phyloP scores from a whole-genome alignment of 2,113 vertebrate genomes.

The Dromas ardeola region DNA sequence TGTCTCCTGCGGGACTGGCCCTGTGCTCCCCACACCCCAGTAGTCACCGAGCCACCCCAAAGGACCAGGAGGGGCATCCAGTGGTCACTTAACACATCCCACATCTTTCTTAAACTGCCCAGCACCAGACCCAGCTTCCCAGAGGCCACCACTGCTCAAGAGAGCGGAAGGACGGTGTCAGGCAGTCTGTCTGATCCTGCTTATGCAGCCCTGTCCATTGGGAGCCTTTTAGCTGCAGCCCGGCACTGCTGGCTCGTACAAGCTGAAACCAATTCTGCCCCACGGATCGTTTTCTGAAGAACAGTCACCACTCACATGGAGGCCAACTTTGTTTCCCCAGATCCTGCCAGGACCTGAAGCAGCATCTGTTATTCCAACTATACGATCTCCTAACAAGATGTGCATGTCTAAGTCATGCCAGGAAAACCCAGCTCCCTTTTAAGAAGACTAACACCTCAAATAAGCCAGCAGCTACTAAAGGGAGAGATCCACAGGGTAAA shows the following conservation, averaged over 20 bases:
- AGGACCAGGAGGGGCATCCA: neutral
- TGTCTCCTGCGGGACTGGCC: neutral
- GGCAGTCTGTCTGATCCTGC: neutral
- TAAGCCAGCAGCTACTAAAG: neutral
- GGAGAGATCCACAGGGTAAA: neutral
- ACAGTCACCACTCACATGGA: neutral
- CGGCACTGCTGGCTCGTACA: neutral
- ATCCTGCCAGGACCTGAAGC: neutral
- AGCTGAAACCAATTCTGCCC: neutral
- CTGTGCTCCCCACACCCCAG: neutral
- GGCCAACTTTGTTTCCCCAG: neutral
- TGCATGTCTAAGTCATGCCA: too few species aligned
- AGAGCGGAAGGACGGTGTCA: neutral
- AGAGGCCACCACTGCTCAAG: neutral
- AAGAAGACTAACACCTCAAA: neutral
- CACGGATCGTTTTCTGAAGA: neutral
- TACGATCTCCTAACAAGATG: neutral
- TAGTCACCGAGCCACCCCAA: neutral
- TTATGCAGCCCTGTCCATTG: accelerated
- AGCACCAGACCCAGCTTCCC: neutral
- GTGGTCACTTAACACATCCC: neutral
- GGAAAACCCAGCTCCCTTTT: neutral
- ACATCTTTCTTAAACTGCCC: neutral
- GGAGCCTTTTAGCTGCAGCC: neutral
- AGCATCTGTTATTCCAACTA: neutral